Conservation (phyloP, 2,113 vertebrate species). For the Xenopus borealis region DNA sequence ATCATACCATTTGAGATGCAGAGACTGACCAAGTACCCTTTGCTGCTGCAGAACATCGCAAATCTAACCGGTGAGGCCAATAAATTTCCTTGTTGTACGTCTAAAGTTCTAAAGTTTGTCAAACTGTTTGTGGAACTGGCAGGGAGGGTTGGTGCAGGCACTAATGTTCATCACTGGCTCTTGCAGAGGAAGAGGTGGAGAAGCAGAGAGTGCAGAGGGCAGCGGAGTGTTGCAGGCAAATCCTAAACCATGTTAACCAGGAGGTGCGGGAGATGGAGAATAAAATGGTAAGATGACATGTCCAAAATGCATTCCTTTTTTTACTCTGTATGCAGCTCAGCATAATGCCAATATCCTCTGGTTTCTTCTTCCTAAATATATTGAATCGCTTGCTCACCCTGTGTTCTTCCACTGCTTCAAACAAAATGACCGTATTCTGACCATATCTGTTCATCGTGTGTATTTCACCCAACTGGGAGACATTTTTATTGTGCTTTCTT, state of each 20-base stretch:
- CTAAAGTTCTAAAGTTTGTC: no score
- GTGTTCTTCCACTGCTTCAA: no score
- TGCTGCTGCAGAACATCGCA: slow-evolving; percentile 84
- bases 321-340: not conserved
- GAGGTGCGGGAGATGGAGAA: slow-evolving; percentile 86
- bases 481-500: no score
- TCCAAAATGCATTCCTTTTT: not conserved
- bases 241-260: slow-evolving; percentile 87
- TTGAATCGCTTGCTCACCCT: no score
- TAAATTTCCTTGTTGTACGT: not conserved
- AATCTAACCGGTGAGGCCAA: slow-evolving; percentile 65
- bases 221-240: slow-evolving; percentile 81
- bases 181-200: slow-evolving; percentile 52
- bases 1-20: slow-evolving; percentile 93
- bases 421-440: no score
- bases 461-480: no score
- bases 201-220: slow-evolving; percentile 63
- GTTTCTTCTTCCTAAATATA: no score
- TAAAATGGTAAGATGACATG: slow-evolving; percentile 71
- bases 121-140: not conserved
- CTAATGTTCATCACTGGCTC: not conserved
- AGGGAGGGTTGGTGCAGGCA: not conserved
- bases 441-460: no score
- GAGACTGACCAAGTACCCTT: slow-evolving; percentile 85
- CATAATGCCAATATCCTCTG: no score